Evolutionary conservation across 1,140 invertebrate genomes (phyloP).

Genomic region (Leptonema lineaticorne): DNA sequence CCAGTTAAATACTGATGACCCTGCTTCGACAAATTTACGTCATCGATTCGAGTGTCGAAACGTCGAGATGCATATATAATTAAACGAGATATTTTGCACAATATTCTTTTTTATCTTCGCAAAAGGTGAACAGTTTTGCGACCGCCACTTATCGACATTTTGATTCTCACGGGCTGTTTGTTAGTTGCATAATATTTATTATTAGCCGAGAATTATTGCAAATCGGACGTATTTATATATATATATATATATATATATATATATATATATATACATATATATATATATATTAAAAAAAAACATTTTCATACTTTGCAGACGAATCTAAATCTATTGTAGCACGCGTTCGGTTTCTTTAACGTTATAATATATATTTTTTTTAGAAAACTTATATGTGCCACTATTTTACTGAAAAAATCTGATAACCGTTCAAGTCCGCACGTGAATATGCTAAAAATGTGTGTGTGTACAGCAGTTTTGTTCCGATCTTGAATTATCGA

Average conservation of each 20-base stretch:
- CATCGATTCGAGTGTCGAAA: background rate
- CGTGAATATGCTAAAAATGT: background rate
- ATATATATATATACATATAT: too few species aligned
- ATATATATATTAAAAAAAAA: too few species aligned
- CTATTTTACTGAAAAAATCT: background rate
- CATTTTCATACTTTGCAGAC: too few species aligned
- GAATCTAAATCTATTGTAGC: too few species aligned
- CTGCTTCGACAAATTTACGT: background rate
- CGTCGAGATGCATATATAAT: background rate
- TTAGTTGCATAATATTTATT: background rate
- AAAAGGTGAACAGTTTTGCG: background rate
- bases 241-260: too few species aligned
- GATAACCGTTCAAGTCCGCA: background rate
- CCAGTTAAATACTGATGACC: background rate
- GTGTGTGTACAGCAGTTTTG: background rate
- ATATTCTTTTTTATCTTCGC: background rate
- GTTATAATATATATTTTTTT: too few species aligned
- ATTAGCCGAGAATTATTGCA: too few species aligned
- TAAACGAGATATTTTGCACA: background rate
- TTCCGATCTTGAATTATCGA: background rate
- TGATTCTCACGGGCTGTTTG: background rate
- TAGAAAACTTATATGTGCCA: too few species aligned
- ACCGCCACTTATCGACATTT: background rate
- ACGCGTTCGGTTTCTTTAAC: too few species aligned
- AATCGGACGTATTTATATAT: background rate